A percentile compares a stretch with the other conserved stretches of the same genome.
Conservation (phyloP, 2,797 vertebrate genomes). For the Graptemys geographica region DNA sequence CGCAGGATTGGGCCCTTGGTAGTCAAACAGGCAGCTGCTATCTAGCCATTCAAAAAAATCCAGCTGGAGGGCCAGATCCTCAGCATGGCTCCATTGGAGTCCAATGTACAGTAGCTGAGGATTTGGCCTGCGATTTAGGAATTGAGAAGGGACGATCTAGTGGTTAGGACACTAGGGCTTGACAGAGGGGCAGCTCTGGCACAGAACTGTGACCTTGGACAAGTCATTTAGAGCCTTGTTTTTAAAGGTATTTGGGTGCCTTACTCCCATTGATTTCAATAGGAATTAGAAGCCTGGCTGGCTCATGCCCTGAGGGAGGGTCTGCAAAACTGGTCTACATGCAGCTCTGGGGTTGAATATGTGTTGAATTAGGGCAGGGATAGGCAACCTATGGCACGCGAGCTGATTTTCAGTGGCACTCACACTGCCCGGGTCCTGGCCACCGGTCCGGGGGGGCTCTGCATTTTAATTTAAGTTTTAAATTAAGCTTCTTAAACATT, state of each 20-base stretch:
- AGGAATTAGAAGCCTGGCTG: not conserved
- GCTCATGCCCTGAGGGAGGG: too few relatives aligned
- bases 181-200: not conserved
- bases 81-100: not conserved
- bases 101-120: not conserved
- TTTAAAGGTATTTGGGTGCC: not conserved
- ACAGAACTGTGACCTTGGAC: not conserved
- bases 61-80: slow-evolving; percentile 32
- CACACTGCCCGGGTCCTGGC: too few relatives aligned
- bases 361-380: not conserved
- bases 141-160: not conserved
- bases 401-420: too few relatives aligned
- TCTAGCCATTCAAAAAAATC: not conserved
- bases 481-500: too few relatives aligned
- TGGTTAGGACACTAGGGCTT: not conserved
- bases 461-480: too few relatives aligned
- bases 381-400: too few relatives aligned
- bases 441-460: too few relatives aligned
- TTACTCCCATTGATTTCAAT: not conserved
- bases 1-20: accelerated
- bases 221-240: not conserved
- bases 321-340: too few relatives aligned
- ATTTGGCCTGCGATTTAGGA: not conserved
- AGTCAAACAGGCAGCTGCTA: not conserved
- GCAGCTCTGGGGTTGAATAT: not conserved